A percentile compares a stretch with the other conserved stretches of the same genome.
phyloP scores from a whole-genome alignment of 2,113 vertebrate genomes.

The Brachyhypopomus occidentalis region DNA sequence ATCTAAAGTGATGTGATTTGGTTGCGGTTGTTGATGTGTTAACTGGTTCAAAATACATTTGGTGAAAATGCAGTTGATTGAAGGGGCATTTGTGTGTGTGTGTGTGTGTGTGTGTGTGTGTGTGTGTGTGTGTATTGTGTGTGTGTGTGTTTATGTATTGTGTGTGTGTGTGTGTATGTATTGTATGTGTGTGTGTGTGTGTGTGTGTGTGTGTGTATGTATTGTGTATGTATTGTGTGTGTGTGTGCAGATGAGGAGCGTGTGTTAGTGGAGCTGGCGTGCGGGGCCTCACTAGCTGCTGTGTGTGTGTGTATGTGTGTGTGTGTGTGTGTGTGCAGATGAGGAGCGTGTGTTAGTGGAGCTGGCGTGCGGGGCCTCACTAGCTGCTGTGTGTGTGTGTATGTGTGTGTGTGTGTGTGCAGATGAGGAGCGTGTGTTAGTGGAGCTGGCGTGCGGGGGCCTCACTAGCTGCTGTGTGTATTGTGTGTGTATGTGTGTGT shows the following conservation, averaged over 20 bases:
- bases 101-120: not conserved
- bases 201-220: not conserved
- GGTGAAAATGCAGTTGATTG: slow-evolving; percentile 18
- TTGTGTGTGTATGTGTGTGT: too few species aligned
- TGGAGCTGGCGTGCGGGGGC: too few species aligned
- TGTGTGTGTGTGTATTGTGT: slow-evolving; percentile 67
- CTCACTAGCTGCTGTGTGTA: too few species aligned
- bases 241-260: slow-evolving; percentile 75
- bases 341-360: too few species aligned
- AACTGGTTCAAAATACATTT: not conserved
- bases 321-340: too few species aligned
- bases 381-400: too few species aligned
- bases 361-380: too few species aligned
- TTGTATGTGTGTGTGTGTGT: not conserved
- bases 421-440: too few species aligned
- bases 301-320: slow-evolving; percentile 53
- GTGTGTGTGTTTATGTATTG: not conserved
- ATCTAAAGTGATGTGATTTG: not conserved
- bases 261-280: slow-evolving; percentile 79
- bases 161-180: slow-evolving; percentile 41
- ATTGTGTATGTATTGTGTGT: not conserved
- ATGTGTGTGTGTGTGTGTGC: too few species aligned
- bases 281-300: slow-evolving; percentile 75
- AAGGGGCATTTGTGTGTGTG: not conserved
- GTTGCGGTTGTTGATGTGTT: not conserved